Evolutionary conservation across 2,113 vertebrate genomes (phyloP), one percentile per base, ranked within the genome.

Genomic region (Chaetura pelagica): DNA sequence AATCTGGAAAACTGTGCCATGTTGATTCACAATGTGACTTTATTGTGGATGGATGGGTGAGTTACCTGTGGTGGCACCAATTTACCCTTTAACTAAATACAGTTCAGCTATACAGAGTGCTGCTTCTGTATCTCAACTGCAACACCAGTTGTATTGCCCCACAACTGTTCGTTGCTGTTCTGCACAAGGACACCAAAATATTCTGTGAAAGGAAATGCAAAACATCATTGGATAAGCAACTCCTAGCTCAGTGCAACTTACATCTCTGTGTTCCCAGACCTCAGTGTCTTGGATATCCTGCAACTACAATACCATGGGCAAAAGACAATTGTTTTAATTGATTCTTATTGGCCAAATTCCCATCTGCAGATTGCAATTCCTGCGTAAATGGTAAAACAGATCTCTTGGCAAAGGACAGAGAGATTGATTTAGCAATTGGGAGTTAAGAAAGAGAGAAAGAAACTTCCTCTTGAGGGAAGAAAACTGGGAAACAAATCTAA

Each of bases 401-500:
- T 80, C 40, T 86, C 73, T 88, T 94, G 95, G 92, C 90, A 94
- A 86, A 90, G 40, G 61, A 78, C 30, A 81, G 73, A 92, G 30
- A 88, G 68, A 90, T 74, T 94, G 75, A 95, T 95, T 93, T 94
- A 81, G 83, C 94, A 90, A 86, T 12, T 90, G 93, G 68, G 90
- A 96, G 64, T 52, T 61, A 78, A 84, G 90, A 85, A 87, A 94
- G 59, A 77, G 19, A n/a, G 54, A 38, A 88, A 94, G 55, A 83
- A 84, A 61, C 10, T 93, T 94, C 82, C 95, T 90, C 93, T 90
- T 88, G 76, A 93, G 90, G 76, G 68, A 91, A 78, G 79, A 84
- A 88, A 88, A 94, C 84, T 95, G 68, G 87, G 79, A 97, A 96
- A 90, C 38, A 68, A 72, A 96, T 92, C 64, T 95, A 88, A 96